Conservation (phyloP, 2,797 vertebrate species). For the Muscicapa comitata region DNA sequence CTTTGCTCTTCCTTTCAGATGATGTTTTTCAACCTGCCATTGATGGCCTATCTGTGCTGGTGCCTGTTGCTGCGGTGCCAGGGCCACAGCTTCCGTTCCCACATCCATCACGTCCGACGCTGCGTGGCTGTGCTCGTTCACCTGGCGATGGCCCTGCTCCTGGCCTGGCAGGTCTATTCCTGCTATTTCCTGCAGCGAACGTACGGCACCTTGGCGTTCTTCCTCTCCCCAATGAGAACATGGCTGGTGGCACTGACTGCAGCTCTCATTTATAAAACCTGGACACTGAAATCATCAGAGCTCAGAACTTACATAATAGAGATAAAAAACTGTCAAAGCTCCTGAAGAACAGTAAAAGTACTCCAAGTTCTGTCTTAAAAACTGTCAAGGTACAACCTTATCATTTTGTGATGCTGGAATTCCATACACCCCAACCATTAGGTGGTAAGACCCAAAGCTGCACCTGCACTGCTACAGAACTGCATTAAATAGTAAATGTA, state of each 20-base stretch:
- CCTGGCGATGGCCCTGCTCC: slow-evolving; percentile 81
- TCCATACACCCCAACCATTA: not conserved
- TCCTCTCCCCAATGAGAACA: slow-evolving; percentile 89
- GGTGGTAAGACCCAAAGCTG: not conserved
- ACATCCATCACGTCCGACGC: slow-evolving; percentile 73
- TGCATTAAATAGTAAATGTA: not conserved
- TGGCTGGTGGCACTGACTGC: slow-evolving; percentile 85
- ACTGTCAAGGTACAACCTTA: not conserved
- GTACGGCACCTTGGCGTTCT: slow-evolving; percentile 85
- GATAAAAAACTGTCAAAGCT: slow-evolving; percentile 73
- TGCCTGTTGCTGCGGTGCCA: slow-evolving; percentile 86
- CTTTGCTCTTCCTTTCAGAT: slow-evolving; percentile 75
- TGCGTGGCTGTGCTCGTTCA: slow-evolving; percentile 74
- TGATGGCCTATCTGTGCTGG: slow-evolving; percentile 93
- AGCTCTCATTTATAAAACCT: slow-evolving; percentile 82
- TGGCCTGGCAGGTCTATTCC: slow-evolving; percentile 88
- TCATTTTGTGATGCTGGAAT: not conserved
- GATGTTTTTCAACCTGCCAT: slow-evolving; percentile 91
- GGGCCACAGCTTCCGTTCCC: slow-evolving; percentile 85
- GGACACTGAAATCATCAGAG: slow-evolving; percentile 75
- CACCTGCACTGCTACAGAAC: not conserved
- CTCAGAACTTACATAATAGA: slow-evolving; percentile 69
- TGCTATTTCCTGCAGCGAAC: slow-evolving; percentile 87
- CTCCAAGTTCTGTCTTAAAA: not conserved
- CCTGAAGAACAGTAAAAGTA: not conserved